These are phyloP conservation scores for Bathynomus jamesi DNA, from an alignment of 1,140 invertebrate genomes.

Conservation along the genomic window DNA sequence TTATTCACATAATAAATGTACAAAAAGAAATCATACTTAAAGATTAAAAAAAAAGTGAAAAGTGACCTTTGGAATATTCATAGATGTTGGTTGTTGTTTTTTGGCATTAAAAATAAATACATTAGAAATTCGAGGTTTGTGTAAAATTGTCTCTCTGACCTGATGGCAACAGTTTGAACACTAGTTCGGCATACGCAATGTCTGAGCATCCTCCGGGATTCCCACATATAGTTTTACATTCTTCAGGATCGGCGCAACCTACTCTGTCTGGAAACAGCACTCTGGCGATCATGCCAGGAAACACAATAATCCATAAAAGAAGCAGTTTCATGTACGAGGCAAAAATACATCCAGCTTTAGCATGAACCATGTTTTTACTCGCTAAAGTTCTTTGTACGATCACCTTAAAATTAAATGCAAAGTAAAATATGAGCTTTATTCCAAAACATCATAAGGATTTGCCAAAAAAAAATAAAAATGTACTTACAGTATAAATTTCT, in stretches of 20 bases:
- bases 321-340: conserved; percentile 51
- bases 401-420: conserved; percentile 40
- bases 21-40: no score
- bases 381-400: conserved; percentile 52
- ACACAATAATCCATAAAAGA: conserved; percentile 50
- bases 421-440: no score
- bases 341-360: conserved; percentile 49
- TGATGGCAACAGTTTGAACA: conserved; percentile 46
- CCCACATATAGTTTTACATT: conserved; percentile 41
- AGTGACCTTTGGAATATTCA: no score
- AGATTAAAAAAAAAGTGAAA: no score
- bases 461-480: no score
- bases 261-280: conserved; percentile 47
- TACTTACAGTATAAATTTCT: no score
- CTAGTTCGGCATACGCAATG: conserved; percentile 50
- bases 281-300: conserved; percentile 53
- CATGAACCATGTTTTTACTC: conserved; percentile 49
- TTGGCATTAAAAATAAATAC: no score
- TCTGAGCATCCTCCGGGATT: conserved; percentile 48
- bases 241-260: conserved; percentile 45
- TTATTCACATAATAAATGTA: no score
- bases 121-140: no score
- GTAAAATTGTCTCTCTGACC: no score
- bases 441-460: no score
- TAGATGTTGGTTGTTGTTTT: no score